Conservation (phyloP, 2,888 invertebrate genomes). For the Parnassius mnemosyne region DNA sequence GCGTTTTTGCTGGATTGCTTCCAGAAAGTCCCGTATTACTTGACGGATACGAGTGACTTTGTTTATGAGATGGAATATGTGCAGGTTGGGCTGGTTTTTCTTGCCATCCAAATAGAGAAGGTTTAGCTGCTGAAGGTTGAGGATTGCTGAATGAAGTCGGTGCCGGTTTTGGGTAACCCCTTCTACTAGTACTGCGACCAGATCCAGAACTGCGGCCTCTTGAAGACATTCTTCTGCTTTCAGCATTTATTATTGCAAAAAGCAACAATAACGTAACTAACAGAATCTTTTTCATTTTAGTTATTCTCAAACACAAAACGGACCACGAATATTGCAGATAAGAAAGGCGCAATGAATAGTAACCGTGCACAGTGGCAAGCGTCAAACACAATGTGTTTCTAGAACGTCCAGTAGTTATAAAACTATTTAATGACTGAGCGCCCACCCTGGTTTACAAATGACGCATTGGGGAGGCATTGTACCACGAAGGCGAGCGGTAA, state of each 20-base stretch:
- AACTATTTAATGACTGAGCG: conserved; percentile 49
- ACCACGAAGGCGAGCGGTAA: conserved; percentile 32
- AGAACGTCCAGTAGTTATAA: conserved; percentile 46
- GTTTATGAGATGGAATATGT: conserved; percentile 44
- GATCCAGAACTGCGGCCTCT: conserved; percentile 63
- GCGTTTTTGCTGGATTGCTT: conserved; percentile 49
- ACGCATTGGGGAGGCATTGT: conserved; percentile 22
- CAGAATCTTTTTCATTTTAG: conserved; percentile 48
- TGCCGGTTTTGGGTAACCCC: conserved; percentile 56
- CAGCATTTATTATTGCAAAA: conserved; percentile 41
- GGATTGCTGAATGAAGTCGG: conserved; percentile 68
- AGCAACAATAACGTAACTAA: conserved; percentile 43
- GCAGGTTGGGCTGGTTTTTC: conserved; percentile 56
- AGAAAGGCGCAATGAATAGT: conserved; percentile 30
- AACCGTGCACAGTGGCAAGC: conserved; percentile 32
- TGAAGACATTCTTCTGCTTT: conserved; percentile 58
- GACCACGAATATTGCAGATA: not conserved
- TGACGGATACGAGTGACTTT: conserved; percentile 64
- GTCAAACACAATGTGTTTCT: conserved; percentile 54
- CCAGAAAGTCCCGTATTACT: conserved; percentile 64
- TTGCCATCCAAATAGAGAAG: conserved; percentile 68
- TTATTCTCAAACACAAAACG: not conserved
- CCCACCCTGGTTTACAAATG: conserved; percentile 46
- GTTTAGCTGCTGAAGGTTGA: conserved; percentile 50
- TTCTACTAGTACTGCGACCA: conserved; percentile 56